Evolutionary conservation across 2,797 vertebrate species (phyloP).

Genomic region (Ceryle rudis): DNA sequence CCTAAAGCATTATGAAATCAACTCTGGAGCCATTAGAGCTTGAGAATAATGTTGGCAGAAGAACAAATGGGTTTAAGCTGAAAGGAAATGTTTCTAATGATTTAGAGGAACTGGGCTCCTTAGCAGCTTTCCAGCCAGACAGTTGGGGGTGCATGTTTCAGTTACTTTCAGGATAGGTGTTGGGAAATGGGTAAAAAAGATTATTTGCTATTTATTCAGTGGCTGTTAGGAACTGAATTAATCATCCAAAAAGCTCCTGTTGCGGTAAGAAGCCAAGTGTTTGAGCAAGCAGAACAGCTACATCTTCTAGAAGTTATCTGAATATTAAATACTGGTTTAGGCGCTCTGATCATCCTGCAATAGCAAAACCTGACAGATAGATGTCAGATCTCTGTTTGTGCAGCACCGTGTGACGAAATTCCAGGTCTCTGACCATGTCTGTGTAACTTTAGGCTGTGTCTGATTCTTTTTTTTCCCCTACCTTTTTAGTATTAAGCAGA

Average conservation of each 20-base stretch:
- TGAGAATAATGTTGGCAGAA: neutral
- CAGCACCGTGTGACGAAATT: neutral
- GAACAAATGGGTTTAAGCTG: slow-evolving; percentile 22
- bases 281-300: neutral
- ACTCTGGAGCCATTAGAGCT: neutral
- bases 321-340: neutral
- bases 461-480: neutral
- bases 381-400: neutral
- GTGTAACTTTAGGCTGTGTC: neutral
- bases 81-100: neutral
- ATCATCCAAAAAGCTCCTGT: neutral
- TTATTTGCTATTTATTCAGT: neutral
- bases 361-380: neutral
- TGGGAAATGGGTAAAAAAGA: neutral
- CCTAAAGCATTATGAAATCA: neutral
- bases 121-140: neutral
- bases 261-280: neutral
- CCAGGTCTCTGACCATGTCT: neutral
- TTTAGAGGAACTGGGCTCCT: neutral
- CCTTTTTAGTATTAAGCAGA: neutral
- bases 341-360: neutral
- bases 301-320: neutral
- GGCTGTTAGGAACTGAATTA: neutral
- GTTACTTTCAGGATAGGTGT: neutral
- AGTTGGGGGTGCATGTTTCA: neutral